Conservation (phyloP, 2,113 vertebrate genomes). For the Anguilla japonica region DNA sequence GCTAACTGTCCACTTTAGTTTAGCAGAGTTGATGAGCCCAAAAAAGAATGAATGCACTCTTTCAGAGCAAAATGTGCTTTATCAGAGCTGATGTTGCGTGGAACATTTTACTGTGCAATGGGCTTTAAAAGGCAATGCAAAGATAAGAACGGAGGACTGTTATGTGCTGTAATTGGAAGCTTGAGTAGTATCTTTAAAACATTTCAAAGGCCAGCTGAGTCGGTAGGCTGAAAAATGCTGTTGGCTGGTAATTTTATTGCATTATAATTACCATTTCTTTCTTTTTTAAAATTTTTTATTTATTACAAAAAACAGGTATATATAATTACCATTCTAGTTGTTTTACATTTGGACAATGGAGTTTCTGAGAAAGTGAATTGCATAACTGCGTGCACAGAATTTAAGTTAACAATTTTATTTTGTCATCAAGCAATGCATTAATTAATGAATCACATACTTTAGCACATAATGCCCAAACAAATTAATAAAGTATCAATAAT, state of each 20-base stretch:
- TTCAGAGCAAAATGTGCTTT: neutral
- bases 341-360: constrained; percentile 21
- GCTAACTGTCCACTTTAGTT: neutral
- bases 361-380: neutral
- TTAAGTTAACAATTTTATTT: too few species aligned
- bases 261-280: too few species aligned
- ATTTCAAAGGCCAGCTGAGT: neutral
- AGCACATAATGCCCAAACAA: neutral
- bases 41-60: too few species aligned
- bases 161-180: neutral
- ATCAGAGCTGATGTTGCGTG: neutral
- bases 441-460: too few species aligned
- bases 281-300: too few species aligned
- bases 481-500: neutral
- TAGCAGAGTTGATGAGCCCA: neutral
- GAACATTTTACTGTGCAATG: too few species aligned
- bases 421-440: neutral
- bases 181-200: neutral
- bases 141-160: neutral
- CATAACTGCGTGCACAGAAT: too few species aligned
- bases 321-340: too few species aligned
- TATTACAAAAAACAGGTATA: neutral
- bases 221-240: too few species aligned
- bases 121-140: neutral
- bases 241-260: too few species aligned